These are phyloP conservation scores for Caranx ignobilis DNA, from an alignment of 2,113 vertebrate genomes.

Conservation along the genomic window DNA sequence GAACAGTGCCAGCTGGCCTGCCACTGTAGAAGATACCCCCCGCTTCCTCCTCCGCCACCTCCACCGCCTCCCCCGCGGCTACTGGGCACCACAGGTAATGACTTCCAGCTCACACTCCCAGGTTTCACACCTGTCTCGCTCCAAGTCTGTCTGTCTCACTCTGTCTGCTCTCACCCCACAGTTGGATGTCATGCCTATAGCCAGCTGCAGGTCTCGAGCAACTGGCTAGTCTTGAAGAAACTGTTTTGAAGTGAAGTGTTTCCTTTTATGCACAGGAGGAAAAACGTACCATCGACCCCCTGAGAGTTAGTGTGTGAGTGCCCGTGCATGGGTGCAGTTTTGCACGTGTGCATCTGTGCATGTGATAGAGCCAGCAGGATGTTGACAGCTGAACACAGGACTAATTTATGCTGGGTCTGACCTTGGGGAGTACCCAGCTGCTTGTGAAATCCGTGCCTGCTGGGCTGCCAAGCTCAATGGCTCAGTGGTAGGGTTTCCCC, in stretches of 20 bases:
- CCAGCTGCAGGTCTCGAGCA: constrained; percentile 34
- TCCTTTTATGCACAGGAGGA: constrained; percentile 43
- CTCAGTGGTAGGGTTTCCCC: constrained; percentile 76
- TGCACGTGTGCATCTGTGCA: constrained; percentile 38
- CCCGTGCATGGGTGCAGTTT: constrained; percentile 31
- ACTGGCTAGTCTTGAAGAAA: constrained; percentile 46
- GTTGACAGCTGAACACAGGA: constrained; percentile 78
- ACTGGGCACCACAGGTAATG: constrained; percentile 88
- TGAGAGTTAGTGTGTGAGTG: constrained; percentile 32
- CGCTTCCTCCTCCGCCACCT: constrained; percentile 91
- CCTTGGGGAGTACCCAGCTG: constrained; percentile 81
- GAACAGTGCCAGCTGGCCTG: constrained; percentile 92
- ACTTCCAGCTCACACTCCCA: constrained; percentile 20
- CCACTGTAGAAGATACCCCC: constrained; percentile 93
- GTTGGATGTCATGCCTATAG: constrained; percentile 27
- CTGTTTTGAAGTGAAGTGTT: constrained; percentile 49
- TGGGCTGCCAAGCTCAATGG: constrained; percentile 77
- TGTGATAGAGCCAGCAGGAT: constrained; percentile 70
- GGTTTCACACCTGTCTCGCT: constrained; percentile 49
- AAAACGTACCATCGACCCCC: constrained; percentile 47
- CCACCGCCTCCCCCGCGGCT: constrained; percentile 93
- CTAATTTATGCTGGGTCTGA: constrained; percentile 78
- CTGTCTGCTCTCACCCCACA: constrained; percentile 18
- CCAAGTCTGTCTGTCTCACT: constrained; percentile 39
- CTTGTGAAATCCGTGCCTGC: constrained; percentile 80